phyloP scores from a whole-genome alignment of 2,797 vertebrate genomes.

The Pipistrellus pipistrellus region DNA sequence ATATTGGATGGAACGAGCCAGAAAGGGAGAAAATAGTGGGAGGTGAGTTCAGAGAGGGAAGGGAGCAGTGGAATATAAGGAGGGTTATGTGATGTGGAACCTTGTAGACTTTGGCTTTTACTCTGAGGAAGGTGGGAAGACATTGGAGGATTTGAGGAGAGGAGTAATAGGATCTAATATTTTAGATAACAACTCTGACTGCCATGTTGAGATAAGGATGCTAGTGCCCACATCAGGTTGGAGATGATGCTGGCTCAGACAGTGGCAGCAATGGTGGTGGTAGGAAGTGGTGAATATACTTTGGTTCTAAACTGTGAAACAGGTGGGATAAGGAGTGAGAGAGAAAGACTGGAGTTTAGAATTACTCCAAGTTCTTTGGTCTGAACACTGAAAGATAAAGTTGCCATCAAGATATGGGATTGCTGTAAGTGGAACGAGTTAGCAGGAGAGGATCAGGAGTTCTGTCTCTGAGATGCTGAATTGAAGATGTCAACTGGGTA shows the following conservation, averaged over 20 bases:
- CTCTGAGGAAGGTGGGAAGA: neutral
- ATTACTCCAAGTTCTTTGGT: neutral
- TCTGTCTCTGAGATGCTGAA: neutral
- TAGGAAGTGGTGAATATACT: neutral
- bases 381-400: neutral
- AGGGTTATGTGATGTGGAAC: neutral
- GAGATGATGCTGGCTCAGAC: neutral
- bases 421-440: neutral
- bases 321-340: neutral
- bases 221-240: neutral
- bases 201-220: neutral
- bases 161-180: neutral
- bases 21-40: neutral
- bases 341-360: neutral
- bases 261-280: too few relatives aligned
- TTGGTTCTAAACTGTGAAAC: neutral
- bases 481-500: neutral
- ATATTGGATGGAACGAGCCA: neutral
- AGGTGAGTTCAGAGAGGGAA: neutral
- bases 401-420: neutral
- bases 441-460: neutral
- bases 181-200: neutral
- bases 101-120: neutral
- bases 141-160: neutral
- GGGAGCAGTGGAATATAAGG: accelerated